A percentile compares a stretch with the other conserved stretches of the same genome.
Evolutionary conservation across 2,113 vertebrate genomes (phyloP).

Genomic region (Ondatra zibethicus): DNA sequence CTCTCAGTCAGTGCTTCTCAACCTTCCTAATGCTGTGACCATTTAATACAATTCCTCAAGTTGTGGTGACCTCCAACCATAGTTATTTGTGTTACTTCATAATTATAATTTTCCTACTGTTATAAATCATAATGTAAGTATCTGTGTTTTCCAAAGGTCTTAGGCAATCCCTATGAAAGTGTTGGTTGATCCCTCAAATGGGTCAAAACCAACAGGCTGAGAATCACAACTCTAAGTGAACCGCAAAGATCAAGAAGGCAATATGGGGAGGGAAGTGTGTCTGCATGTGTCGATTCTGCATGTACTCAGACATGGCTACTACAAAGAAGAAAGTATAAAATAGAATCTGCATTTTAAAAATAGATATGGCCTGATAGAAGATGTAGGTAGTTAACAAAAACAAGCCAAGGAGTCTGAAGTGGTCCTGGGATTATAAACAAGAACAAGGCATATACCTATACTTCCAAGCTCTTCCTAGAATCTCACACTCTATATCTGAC

Average conservation of each 20-base stretch:
- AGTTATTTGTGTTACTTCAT: neutral
- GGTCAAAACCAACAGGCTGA: neutral
- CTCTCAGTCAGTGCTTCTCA: neutral
- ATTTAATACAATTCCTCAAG: neutral
- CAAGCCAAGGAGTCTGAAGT: neutral
- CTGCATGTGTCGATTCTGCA: neutral
- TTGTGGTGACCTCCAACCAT: neutral
- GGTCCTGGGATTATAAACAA: slow-evolving; percentile 18
- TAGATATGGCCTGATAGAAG: neutral
- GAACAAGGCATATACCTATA: neutral
- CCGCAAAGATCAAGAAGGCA: neutral
- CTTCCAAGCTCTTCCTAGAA: neutral
- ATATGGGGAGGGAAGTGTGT: neutral
- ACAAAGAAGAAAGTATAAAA: slow-evolving; percentile 44
- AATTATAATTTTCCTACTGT: neutral
- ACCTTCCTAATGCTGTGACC: neutral
- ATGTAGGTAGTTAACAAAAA: slow-evolving; percentile 27
- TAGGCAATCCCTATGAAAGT: neutral
- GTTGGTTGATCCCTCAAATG: neutral
- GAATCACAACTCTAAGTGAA: neutral
- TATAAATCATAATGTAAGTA: neutral
- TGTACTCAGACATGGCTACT: neutral
- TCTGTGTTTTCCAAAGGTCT: neutral
- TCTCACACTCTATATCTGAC: neutral
- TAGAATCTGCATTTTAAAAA: slow-evolving; percentile 58